Conservation (phyloP, 2,797 vertebrate species). For the Phoeniculus purpureus region DNA sequence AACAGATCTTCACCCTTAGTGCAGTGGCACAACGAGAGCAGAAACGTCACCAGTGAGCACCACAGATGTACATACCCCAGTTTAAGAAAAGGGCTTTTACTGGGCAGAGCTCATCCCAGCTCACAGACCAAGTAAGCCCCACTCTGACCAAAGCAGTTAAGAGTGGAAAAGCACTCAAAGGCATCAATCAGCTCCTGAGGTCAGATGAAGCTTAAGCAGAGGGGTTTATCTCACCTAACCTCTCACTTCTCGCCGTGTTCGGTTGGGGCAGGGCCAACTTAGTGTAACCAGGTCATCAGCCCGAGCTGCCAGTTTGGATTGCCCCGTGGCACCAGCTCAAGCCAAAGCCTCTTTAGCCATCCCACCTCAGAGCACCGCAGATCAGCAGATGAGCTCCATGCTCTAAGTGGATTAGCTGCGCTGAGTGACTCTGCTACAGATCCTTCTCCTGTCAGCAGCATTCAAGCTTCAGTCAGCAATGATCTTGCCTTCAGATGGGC, state of each 20-base stretch:
- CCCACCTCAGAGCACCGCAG: not conserved
- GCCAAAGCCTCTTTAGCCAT: constrained; percentile 50
- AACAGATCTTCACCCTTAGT: not conserved
- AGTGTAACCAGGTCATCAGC: constrained; percentile 16
- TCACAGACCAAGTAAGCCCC: not conserved
- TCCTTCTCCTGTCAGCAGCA: not conserved
- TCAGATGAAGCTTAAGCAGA: not conserved
- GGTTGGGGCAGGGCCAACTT: not conserved
- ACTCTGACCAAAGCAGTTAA: not conserved
- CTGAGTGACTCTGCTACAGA: not conserved
- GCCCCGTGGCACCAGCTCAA: not conserved
- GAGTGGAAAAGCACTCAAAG: not conserved
- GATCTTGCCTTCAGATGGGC: not conserved
- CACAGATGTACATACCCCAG: not conserved
- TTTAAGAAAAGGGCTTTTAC: not conserved
- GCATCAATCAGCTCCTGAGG: not conserved
- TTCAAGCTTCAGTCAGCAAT: not conserved
- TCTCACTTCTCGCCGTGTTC: constrained; percentile 12
- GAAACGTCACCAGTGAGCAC: not conserved
- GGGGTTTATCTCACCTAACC: constrained; percentile 19
- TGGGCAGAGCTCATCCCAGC: not conserved
- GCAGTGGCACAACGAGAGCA: not conserved
- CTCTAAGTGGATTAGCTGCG: constrained; percentile 46
- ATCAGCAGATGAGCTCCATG: constrained; percentile 17
- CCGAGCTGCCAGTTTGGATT: not conserved